Conservation (phyloP, 2,888 invertebrate genomes). For the Lamellibrachia columna region DNA sequence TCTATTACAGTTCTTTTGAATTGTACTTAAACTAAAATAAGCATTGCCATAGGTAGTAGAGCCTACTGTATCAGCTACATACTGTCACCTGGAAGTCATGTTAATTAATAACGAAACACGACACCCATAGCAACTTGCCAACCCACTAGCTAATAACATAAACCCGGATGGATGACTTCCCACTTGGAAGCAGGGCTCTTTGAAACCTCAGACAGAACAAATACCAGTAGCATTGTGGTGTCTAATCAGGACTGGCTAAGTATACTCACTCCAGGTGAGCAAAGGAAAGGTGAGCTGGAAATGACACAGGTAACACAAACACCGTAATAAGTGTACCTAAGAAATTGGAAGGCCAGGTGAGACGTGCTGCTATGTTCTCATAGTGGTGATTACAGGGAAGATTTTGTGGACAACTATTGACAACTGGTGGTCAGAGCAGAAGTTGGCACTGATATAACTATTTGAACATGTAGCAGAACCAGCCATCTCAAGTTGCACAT, state of each 20-base stretch:
- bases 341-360: not conserved
- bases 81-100: not conserved
- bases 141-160: not conserved
- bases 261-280: not conserved
- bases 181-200: not conserved
- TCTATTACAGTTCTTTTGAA: too few species aligned
- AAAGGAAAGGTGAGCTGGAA: slow-evolving; percentile 3
- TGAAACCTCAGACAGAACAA: slow-evolving; percentile 16
- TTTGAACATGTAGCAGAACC: not conserved
- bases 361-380: not conserved
- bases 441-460: not conserved
- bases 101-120: not conserved
- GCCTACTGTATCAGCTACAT: not conserved
- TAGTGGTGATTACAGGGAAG: not conserved
- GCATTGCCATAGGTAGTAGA: too few species aligned
- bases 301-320: not conserved
- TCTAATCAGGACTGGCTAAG: not conserved
- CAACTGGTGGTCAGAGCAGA: slow-evolving; percentile 16
- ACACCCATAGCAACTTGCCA: not conserved
- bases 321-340: not conserved
- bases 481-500: not conserved
- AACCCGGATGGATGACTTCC: not conserved
- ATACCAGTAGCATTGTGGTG: not conserved
- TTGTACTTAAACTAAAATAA: too few species aligned
- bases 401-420: not conserved